Percentiles rank a stretch among this genome's conserved stretches.
Conservation (phyloP, 2,113 vertebrate species). For the Myodes glareolus region DNA sequence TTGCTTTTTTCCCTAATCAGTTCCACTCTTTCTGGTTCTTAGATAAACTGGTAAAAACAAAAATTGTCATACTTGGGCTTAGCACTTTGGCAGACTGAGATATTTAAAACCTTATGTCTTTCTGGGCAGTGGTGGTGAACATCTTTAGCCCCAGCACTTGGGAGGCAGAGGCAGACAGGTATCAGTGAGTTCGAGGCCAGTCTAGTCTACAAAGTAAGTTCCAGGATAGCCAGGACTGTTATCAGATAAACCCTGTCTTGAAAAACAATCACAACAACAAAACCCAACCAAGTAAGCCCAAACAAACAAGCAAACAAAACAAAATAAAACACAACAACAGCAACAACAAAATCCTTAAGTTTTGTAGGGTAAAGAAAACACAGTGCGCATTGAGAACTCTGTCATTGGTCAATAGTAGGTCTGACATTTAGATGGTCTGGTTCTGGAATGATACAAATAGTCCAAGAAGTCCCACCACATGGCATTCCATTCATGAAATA, state of each 20-base stretch:
- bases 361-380: constrained; percentile 85
- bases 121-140: too few relatives aligned
- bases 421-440: background rate
- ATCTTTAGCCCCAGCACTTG: too few relatives aligned
- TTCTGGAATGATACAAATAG: background rate
- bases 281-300: too few relatives aligned
- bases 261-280: too few relatives aligned
- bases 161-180: too few relatives aligned
- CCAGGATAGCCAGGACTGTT: too few relatives aligned
- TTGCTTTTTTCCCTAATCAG: background rate
- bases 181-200: too few relatives aligned
- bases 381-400: constrained; percentile 97
- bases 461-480: background rate
- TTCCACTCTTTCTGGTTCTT: background rate
- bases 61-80: background rate
- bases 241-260: too few relatives aligned
- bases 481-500: background rate
- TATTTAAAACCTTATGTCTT: constrained; percentile 75
- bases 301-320: too few relatives aligned
- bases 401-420: constrained; percentile 90
- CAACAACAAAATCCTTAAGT: constrained; percentile 69
- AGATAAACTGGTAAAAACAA: background rate
- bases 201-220: too few relatives aligned
- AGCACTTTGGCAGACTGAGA: background rate
- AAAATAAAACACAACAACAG: too few relatives aligned